Base-by-base conservation (phyloP, 2,113 vertebrate species). In the Corythornis cristatus region DNA sequence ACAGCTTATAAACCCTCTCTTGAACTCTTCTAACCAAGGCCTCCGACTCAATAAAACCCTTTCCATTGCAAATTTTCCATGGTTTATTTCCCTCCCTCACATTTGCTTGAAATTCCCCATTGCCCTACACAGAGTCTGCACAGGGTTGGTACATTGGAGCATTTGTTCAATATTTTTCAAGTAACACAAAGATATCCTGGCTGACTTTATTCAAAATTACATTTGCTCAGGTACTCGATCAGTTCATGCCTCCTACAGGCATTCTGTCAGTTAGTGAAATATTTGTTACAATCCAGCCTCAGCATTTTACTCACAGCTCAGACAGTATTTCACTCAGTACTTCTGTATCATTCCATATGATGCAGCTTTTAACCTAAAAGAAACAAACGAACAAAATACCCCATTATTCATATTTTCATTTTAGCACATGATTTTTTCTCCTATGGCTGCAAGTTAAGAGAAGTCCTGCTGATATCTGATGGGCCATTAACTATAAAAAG, bases 381-480 rank as follows among this genome's bases (percentile, higher is more conserved):
- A 54, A 33, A 1, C 11, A 43, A 28, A 57, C 54, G 77, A 56
- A 35, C 1, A 12, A 37, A 37, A 37, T 37, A 37, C 37, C 37
- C 37, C 5, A 46, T 9, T 67, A 89, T 54, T 77, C 3, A 17
- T 74, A 80, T 67, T 90, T 83, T 68, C 4, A 75, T 45, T 22
- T 81, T 83, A 86, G 80, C 4, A 40, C 0, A 0, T 54, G 0
- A 8, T 40, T 65, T 56, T 64, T 22, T 40, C 66, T 70, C 40
- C 21, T 12, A 21, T 20, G 25, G 9, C 15, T 93, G 15, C 40
- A 87, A 90, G 31, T 45, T 46, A 82, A 78, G 33, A 29, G 43
- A 83, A 89, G 58, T n/a, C 62, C 73, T 82, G 76, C 31, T 2
- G 2, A 57, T 79, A 65, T 28, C 40, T 82, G 50, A 33, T 53